Evolutionary conservation across 2,888 invertebrate species (phyloP).

Genomic region (Drosophila cyrtoloma): DNA sequence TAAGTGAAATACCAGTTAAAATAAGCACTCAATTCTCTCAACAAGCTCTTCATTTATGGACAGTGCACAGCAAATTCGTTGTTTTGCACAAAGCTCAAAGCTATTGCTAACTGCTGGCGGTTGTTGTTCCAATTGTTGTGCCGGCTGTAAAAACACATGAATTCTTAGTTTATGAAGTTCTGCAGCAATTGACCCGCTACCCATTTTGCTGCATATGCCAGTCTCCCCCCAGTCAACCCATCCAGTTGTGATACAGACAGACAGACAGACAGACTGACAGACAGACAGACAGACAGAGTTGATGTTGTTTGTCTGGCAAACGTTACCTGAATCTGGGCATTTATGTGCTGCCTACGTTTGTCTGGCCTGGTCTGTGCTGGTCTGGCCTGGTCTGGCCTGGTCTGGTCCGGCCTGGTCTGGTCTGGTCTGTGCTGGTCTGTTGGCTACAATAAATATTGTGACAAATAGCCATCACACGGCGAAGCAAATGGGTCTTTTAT

Average conservation of each 20-base stretch:
- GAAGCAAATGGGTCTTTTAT: constrained; percentile 69
- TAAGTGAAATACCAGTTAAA: background rate
- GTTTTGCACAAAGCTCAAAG: no score
- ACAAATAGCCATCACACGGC: constrained; percentile 73
- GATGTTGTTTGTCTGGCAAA: constrained; percentile 62
- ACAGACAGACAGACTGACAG: background rate
- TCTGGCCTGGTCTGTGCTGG: constrained; percentile 1
- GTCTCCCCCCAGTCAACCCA: background rate
- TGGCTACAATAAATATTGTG: constrained; percentile 71
- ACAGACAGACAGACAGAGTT: background rate
- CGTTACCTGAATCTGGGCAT: constrained; percentile 73
- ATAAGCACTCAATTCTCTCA: background rate
- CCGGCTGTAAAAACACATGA: constrained; percentile 62
- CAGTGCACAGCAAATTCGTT: constrained; percentile 32
- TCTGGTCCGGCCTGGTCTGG: constrained; percentile 1
- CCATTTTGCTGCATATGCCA: background rate
- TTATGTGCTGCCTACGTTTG: constrained; percentile 3
- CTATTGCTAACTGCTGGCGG: constrained; percentile 24
- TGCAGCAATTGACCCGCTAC: constrained; percentile 55
- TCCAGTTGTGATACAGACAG: background rate
- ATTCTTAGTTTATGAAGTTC: constrained; percentile 77
- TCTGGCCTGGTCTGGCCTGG: background rate
- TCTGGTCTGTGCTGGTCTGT: constrained; percentile 10
- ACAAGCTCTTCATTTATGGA: background rate
- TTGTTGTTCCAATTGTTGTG: constrained; percentile 45